Evolutionary conservation across 1,140 invertebrate species (phyloP).

Genomic region (Drosophila elegans): DNA sequence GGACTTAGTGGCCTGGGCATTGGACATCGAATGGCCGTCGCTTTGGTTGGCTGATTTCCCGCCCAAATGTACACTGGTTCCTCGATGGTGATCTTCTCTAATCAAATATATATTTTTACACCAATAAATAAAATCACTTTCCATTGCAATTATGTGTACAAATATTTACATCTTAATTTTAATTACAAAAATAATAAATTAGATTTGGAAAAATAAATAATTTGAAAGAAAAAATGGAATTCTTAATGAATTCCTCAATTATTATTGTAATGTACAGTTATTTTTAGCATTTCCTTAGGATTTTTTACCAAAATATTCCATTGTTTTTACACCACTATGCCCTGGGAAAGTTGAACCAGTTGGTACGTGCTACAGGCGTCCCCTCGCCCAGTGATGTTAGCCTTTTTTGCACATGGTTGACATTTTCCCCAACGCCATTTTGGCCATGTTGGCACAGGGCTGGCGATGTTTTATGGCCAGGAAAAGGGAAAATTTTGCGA

Average conservation of each 20-base stretch:
- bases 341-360: constrained; percentile 44
- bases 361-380: constrained; percentile 48
- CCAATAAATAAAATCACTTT: too few species aligned
- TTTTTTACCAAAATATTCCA: background rate
- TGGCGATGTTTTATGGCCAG: constrained; percentile 29
- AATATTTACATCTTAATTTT: too few species aligned
- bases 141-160: too few species aligned
- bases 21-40: constrained; percentile 65
- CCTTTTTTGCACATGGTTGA: constrained; percentile 65
- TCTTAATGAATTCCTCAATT: too few species aligned
- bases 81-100: constrained; percentile 13
- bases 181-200: too few species aligned
- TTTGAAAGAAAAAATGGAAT: too few species aligned
- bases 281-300: too few species aligned
- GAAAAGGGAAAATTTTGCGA: constrained; percentile 11
- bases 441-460: constrained; percentile 41
- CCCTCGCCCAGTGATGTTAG: constrained; percentile 38
- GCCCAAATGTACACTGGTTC: constrained; percentile 42
- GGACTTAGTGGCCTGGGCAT: constrained; percentile 46
- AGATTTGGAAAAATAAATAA: too few species aligned
- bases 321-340: constrained; percentile 12
- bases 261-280: too few species aligned
- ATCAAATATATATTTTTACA: too few species aligned
- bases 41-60: constrained; percentile 67
- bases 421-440: constrained; percentile 63